Evolutionary conservation across 2,888 invertebrate genomes (phyloP), one percentile per base, ranked within the genome.

Genomic region (Drosophila neonasuta): DNA sequence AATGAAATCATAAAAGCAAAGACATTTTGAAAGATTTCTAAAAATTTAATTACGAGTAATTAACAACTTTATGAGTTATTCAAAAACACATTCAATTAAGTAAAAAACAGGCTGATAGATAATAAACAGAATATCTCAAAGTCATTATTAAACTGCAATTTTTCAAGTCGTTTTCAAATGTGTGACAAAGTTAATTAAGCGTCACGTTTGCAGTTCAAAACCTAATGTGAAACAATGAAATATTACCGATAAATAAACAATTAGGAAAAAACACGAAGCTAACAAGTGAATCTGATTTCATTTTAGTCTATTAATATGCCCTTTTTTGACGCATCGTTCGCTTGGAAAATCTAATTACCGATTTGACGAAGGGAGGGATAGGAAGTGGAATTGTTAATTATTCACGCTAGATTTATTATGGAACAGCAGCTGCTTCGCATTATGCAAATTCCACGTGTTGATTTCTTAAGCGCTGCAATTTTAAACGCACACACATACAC

Each of bases 361-460:
- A 4, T 8, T 2, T 3, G 10, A 32, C 9, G 32, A 9, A n/a
- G 41, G 41, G 32, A 6, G 13, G 15, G 8, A 3, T 6, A 7
- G 3, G 10, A 5, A 6, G n/a, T 45, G 6, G 30, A 15, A 20
- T 15, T 24, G 6, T 29, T 49, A 36, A 62, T 62, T 56, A 59
- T 62, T 45, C 11, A 62, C 73, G 75, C 65, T 59, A 63, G 36
- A 79, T 71, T 78, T 71, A 60, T 36, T 57, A 72, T 54, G 74
- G 55, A 2, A 36, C 58, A 63, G 36, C 74, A 68, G 69, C 67
- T 67, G 70, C 41, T 62, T 46, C 15, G 9, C 49, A 59, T 72
- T 87, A 86, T 83, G 77, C 77, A 77, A 86, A 86, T 75, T 74
- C 80, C 86, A 87, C 86, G 87, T 86, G 84, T 83, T 77, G 63